A percentile compares a stretch with the other conserved stretches of the same genome.
These are phyloP conservation scores for Dusona sp. DNA, from an alignment of 2,888 invertebrate genomes.

Conservation along the genomic window DNA sequence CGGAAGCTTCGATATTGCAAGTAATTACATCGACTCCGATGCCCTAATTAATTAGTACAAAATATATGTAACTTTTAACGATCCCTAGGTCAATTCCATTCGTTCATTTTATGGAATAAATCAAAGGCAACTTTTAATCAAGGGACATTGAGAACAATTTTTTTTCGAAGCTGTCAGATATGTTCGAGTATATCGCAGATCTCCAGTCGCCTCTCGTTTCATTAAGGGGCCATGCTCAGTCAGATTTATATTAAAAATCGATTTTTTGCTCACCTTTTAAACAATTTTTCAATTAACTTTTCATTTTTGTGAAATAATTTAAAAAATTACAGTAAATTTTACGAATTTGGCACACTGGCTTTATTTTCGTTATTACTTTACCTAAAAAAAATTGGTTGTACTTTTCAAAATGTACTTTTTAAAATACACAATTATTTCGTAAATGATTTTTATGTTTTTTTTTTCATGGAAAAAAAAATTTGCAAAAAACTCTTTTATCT, in stretches of 20 bases:
- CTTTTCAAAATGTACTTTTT: background rate
- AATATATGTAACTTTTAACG: conserved; percentile 59
- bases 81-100: conserved; percentile 62
- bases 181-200: conserved; percentile 57
- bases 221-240: conserved; percentile 2
- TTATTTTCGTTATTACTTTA: background rate
- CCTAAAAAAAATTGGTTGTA: background rate
- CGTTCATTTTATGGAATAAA: conserved; percentile 44
- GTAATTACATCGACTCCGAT: conserved; percentile 45
- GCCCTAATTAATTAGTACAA: conserved; percentile 49
- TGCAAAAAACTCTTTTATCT: background rate
- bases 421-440: background rate
- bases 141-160: conserved; percentile 30
- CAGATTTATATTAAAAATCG: background rate
- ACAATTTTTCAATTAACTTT: background rate
- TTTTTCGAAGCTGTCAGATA: conserved; percentile 59
- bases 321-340: background rate
- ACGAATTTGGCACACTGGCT: background rate
- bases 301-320: background rate
- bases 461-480: background rate
- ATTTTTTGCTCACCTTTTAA: background rate
- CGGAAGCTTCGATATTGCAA: conserved; percentile 25
- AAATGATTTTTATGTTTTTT: background rate
- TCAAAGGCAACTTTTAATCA: background rate
- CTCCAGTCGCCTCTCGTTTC: conserved; percentile 32